Percentiles rank a stretch among this genome's conserved stretches.
Evolutionary conservation across 1,140 invertebrate species (phyloP).

Genomic region (Drosophila nikananu): DNA sequence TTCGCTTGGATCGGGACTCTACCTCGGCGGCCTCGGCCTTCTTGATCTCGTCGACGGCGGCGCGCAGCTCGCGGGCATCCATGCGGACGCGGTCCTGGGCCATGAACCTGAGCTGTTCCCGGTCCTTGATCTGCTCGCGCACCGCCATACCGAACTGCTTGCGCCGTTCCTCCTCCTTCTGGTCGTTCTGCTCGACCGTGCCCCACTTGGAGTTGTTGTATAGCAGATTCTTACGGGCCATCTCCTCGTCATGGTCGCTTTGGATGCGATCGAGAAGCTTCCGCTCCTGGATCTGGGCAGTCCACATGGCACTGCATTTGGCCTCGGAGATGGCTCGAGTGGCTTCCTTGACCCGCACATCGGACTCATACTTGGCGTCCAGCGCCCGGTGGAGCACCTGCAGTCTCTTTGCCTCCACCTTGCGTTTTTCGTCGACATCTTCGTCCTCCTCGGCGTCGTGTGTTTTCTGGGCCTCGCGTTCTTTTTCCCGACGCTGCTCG

Average conservation of each 20-base stretch:
- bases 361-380: conserved; percentile 55
- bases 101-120: conserved; percentile 46
- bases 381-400: conserved; percentile 31
- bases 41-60: conserved; percentile 52
- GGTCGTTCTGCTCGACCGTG: conserved; percentile 46
- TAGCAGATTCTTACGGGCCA: conserved; percentile 50
- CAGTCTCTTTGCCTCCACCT: conserved; percentile 52
- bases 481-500: conserved; percentile 55
- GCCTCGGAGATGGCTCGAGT: conserved; percentile 60
- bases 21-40: conserved; percentile 45
- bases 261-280: conserved; percentile 38
- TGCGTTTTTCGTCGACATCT: conserved; percentile 42
- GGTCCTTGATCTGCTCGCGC: conserved; percentile 67
- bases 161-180: conserved; percentile 40
- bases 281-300: conserved; percentile 58
- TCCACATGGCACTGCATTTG: conserved; percentile 75
- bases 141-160: conserved; percentile 52
- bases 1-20: conserved; percentile 5
- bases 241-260: conserved; percentile 31
- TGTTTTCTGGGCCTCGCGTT: conserved; percentile 47
- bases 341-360: conserved; percentile 57
- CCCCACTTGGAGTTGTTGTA: conserved; percentile 70
- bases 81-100: conserved; percentile 59
- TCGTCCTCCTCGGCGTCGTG: conserved; percentile 54
- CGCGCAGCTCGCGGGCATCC: conserved; percentile 47